phyloP scores from a whole-genome alignment of 2,888 invertebrate genomes.

The Mesorhabditis sp. region DNA sequence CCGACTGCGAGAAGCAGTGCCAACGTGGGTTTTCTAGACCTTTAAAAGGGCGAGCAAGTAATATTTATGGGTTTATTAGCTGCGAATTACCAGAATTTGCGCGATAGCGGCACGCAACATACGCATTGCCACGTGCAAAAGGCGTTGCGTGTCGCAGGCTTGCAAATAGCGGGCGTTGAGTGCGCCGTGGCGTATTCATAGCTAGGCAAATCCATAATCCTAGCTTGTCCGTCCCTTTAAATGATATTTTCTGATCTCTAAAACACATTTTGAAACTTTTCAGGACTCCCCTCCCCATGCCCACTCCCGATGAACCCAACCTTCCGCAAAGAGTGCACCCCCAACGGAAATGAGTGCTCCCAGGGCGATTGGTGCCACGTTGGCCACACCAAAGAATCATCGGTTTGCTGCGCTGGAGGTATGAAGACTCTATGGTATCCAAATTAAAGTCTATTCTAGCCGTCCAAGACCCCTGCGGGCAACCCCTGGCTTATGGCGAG shows the following conservation, averaged over 20 bases:
- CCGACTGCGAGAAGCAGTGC: slow-evolving; percentile 47
- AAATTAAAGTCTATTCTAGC: slow-evolving; percentile 20
- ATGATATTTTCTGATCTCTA: not conserved
- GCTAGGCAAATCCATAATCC: no score
- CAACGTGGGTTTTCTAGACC: slow-evolving; percentile 32
- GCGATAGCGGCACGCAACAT: no score
- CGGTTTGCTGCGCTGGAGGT: slow-evolving; percentile 53
- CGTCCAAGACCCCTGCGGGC: slow-evolving; percentile 44
- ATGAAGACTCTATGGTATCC: not conserved
- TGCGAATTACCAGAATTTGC: no score
- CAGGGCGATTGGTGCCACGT: slow-evolving; percentile 55
- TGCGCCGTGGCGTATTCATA: no score
- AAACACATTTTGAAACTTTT: slow-evolving; percentile 10
- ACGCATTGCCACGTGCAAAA: no score
- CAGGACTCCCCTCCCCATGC: slow-evolving; percentile 53
- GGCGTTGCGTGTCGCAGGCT: no score
- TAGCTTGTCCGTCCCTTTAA: no score
- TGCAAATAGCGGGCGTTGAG: no score
- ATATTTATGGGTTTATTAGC: no score
- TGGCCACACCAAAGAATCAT: slow-evolving; percentile 42
- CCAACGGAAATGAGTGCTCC: slow-evolving; percentile 31
- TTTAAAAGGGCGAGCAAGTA: not conserved
- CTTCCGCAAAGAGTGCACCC: slow-evolving; percentile 24
- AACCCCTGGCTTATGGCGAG: slow-evolving; percentile 45
- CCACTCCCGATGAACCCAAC: slow-evolving; percentile 27